Percentiles rank a stretch among this genome's conserved stretches.
phyloP scores from a whole-genome alignment of 1,140 invertebrate species.

The Trinorchestia longiramus region DNA sequence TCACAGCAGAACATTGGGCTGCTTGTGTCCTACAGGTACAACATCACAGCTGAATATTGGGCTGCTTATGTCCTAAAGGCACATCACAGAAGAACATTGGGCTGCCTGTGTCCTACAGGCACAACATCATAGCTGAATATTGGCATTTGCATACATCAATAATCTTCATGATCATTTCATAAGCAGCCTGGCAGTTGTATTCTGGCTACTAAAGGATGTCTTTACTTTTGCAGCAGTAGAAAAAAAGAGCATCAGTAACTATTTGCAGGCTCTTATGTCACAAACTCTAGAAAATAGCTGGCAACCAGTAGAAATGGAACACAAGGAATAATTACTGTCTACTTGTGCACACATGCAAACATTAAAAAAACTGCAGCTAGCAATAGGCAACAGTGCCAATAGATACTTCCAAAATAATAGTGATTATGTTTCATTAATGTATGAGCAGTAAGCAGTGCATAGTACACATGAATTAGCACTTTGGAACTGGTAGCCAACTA shows the following conservation, averaged over 20 bases:
- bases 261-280: neutral
- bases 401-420: neutral
- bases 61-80: too few species aligned
- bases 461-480: neutral
- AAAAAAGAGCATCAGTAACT: neutral
- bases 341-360: neutral
- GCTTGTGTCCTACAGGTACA: too few species aligned
- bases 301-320: neutral
- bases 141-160: too few species aligned
- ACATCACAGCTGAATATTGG: too few species aligned
- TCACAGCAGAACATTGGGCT: too few species aligned
- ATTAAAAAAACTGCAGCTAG: neutral
- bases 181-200: too few species aligned
- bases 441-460: neutral
- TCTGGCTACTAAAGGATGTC: too few species aligned
- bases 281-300: neutral
- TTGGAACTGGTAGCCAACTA: neutral
- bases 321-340: neutral
- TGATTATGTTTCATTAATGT: neutral
- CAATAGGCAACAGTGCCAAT: neutral
- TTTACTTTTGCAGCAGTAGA: neutral
- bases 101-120: too few species aligned
- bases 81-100: too few species aligned
- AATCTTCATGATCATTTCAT: too few species aligned
- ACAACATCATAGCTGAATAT: too few species aligned